Percentiles rank a stretch among this genome's conserved stretches.
phyloP scores from a whole-genome alignment of 2,113 vertebrate species.

The Caloenas nicobarica region DNA sequence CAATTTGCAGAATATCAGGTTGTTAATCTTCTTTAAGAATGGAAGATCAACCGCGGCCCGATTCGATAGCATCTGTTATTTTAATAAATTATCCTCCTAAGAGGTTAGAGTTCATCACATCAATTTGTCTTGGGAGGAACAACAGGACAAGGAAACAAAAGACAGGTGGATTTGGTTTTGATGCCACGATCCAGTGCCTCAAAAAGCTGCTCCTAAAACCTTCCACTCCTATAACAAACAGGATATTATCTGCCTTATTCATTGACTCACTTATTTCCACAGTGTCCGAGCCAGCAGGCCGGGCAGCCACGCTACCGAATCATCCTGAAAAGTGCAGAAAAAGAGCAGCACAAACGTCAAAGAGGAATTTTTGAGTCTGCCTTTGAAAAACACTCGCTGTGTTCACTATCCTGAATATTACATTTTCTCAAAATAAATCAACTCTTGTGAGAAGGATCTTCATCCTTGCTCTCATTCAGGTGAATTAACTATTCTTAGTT shows the following conservation, averaged over 20 bases:
- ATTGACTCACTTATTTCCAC: constrained; percentile 19
- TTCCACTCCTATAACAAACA: neutral
- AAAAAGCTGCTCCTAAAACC: neutral
- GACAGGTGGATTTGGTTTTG: neutral
- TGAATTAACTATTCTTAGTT: constrained; percentile 60
- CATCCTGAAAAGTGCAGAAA: neutral
- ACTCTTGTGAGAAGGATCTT: neutral
- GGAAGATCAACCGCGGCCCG: neutral
- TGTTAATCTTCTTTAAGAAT: constrained; percentile 23
- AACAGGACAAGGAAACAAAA: neutral
- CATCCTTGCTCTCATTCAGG: constrained; percentile 9
- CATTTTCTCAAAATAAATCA: neutral
- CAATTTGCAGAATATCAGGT: neutral
- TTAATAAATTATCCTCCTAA: constrained; percentile 12
- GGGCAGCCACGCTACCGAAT: neutral
- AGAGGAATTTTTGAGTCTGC: neutral
- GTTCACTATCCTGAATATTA: neutral
- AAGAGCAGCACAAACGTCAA: neutral
- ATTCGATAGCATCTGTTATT: constrained; percentile 9
- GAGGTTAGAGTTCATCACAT: neutral
- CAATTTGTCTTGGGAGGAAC: neutral
- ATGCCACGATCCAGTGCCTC: rapidly evolving
- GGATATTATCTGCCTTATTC: neutral
- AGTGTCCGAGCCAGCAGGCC: neutral
- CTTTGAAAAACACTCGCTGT: neutral